Conservation (phyloP, 1,140 invertebrate genomes). For the Aphelenchoides besseyi region DNA sequence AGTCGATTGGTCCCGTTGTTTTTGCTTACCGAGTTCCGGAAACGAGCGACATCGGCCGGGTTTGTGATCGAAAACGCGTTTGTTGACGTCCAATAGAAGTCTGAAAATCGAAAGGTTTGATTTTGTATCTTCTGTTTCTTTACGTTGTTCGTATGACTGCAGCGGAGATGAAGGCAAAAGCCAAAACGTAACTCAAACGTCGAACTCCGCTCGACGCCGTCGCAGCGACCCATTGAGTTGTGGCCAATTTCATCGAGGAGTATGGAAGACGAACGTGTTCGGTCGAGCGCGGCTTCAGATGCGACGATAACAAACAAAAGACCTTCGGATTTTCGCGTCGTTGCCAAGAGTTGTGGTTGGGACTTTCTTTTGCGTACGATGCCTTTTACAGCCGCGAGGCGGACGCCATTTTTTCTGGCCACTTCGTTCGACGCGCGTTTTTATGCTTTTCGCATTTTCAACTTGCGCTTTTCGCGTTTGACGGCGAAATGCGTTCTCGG, state of each 20-base stretch:
- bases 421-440: neutral
- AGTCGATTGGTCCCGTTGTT: neutral
- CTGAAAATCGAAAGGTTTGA: constrained; percentile 17
- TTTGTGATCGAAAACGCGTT: constrained; percentile 25
- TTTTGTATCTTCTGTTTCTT: neutral
- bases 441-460: too few species aligned
- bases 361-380: neutral
- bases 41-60: constrained; percentile 15
- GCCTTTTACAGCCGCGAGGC: neutral
- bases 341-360: neutral
- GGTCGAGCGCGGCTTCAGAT: too few species aligned
- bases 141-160: constrained; percentile 2
- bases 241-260: neutral
- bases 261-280: too few species aligned
- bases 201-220: neutral
- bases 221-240: neutral
- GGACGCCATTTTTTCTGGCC: neutral
- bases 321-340: neutral
- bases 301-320: neutral
- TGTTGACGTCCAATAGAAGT: constrained; percentile 22
- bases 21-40: constrained; percentile 15
- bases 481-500: too few species aligned
- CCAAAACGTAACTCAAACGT: neutral
- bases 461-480: neutral
- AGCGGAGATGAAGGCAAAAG: neutral